Evolutionary conservation across 2,113 vertebrate species (phyloP).

Genomic region (Syngnathus floridae): DNA sequence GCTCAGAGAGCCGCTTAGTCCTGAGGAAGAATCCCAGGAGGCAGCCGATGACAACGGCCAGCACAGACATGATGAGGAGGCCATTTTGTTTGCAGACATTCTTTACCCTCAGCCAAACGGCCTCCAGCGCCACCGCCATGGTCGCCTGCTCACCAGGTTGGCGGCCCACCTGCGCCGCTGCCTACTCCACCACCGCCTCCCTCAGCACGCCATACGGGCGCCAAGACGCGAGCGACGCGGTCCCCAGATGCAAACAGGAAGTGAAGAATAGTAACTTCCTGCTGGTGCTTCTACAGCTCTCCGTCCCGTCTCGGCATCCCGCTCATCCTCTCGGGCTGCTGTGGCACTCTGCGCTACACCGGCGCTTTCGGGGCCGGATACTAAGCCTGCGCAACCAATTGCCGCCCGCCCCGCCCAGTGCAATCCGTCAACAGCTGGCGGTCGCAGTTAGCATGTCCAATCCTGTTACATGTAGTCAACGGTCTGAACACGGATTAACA

Average conservation of each 20-base stretch:
- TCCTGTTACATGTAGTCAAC: constrained; percentile 89
- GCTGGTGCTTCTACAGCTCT: constrained; percentile 23
- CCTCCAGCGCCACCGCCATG: constrained; percentile 83
- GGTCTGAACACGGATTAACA: constrained; percentile 78
- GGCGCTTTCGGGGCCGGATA: constrained; percentile 51
- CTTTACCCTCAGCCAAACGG: constrained; percentile 79
- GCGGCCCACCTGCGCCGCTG: constrained; percentile 49
- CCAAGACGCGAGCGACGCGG: constrained; percentile 1
- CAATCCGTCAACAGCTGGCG: constrained; percentile 69
- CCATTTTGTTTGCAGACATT: constrained; percentile 89
- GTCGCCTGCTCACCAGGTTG: constrained; percentile 1
- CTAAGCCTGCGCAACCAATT: background rate
- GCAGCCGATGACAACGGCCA: constrained; percentile 91
- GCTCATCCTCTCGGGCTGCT: constrained; percentile 20
- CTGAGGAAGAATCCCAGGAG: constrained; percentile 93
- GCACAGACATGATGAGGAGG: constrained; percentile 89
- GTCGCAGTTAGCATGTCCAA: constrained; percentile 75
- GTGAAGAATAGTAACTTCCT: constrained; percentile 3
- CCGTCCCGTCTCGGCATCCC: constrained; percentile 27
- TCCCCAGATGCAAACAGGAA: background rate
- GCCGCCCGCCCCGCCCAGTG: constrained; percentile 22
- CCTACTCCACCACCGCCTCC: constrained; percentile 27
- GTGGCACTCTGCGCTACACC: constrained; percentile 58
- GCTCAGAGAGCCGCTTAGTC: constrained; percentile 82
- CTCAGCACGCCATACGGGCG: constrained; percentile 72